Evolutionary conservation across 2,113 vertebrate genomes (phyloP).

Genomic region (Raja brachyura): DNA sequence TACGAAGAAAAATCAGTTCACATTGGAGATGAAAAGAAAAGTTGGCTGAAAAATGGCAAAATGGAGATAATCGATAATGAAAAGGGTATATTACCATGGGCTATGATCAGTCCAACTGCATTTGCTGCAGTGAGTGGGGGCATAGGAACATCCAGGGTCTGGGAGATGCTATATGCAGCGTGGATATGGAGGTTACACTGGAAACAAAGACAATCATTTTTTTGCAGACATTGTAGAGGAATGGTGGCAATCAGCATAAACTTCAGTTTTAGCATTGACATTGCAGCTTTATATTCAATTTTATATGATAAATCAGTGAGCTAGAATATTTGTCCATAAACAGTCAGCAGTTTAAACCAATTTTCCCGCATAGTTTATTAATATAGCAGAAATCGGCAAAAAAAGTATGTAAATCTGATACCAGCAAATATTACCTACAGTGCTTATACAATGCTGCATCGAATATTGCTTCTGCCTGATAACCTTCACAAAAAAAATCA

Average conservation of each 20-base stretch:
- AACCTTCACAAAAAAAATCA: too few relatives aligned
- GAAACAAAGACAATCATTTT: conserved; percentile 17
- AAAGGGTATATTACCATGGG: conserved; percentile 56
- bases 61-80: neutral
- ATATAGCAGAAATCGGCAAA: neutral
- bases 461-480: too few relatives aligned
- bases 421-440: neutral
- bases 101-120: conserved; percentile 60
- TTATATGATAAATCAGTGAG: neutral
- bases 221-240: neutral
- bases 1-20: neutral
- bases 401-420: neutral
- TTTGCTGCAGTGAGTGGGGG: conserved; percentile 58
- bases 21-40: neutral
- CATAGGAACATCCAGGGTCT: conserved; percentile 55
- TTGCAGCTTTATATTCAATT: neutral
- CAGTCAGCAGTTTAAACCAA: too few relatives aligned
- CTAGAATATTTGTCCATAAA: too few relatives aligned
- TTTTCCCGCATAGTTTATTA: neutral
- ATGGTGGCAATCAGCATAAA: neutral
- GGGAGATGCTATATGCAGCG: conserved; percentile 61
- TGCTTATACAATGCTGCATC: neutral
- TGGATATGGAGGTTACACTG: conserved; percentile 70
- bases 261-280: neutral
- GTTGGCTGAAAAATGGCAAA: neutral